phyloP scores from a whole-genome alignment of 2,888 invertebrate genomes.

The Ceratothoa steindachneri region DNA sequence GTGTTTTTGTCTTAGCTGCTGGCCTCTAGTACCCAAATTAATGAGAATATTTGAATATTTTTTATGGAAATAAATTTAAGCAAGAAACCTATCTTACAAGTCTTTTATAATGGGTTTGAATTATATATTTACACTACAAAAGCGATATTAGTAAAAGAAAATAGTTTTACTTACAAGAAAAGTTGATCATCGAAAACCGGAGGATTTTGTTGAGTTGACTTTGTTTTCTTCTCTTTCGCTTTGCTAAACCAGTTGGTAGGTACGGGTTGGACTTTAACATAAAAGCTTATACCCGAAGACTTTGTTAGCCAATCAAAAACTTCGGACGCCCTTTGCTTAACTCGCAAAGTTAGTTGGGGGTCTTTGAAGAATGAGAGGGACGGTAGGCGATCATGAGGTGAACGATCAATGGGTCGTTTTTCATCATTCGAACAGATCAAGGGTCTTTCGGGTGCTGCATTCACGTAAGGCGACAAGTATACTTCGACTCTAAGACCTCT shows the following conservation, averaged over 20 bases:
- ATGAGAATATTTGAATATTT: too few species aligned
- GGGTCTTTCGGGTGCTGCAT: neutral
- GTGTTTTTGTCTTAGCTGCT: too few species aligned
- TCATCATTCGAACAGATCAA: neutral
- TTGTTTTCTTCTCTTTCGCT: neutral
- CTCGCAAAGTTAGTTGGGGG: neutral
- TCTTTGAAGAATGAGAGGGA: neutral
- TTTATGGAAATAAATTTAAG: too few species aligned
- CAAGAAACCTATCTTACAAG: too few species aligned
- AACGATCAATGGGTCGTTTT: neutral
- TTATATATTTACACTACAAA: too few species aligned
- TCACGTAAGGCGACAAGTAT: neutral
- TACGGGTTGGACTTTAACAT: neutral
- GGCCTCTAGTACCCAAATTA: too few species aligned
- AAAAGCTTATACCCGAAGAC: neutral
- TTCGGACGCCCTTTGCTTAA: neutral
- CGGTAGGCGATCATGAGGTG: neutral
- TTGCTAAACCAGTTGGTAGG: neutral
- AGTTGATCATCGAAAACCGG: neutral
- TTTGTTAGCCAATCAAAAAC: neutral
- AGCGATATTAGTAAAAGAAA: too few species aligned
- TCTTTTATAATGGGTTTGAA: too few species aligned
- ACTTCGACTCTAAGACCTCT: neutral
- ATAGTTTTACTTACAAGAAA: neutral
- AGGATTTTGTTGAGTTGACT: neutral